These are phyloP conservation scores for Troides helena DNA, from an alignment of 2,888 invertebrate species.

Conservation along the genomic window DNA sequence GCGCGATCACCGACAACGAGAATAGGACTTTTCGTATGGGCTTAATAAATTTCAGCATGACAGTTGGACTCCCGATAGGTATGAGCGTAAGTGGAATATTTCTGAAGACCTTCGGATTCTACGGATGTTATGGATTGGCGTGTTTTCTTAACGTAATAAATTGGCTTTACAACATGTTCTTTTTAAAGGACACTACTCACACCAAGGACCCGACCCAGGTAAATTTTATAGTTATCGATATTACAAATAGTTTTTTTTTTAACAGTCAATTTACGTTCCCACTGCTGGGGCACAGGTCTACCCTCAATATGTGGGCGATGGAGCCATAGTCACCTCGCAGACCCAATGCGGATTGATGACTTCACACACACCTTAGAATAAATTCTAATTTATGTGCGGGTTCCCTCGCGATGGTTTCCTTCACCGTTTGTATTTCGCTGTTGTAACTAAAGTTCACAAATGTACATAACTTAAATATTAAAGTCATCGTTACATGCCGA, in stretches of 20 bases:
- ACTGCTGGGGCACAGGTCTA: too few species aligned
- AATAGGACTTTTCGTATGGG: slow-evolving; percentile 90
- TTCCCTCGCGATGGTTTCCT: too few species aligned
- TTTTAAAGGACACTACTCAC: slow-evolving; percentile 82
- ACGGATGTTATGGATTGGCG: slow-evolving; percentile 87
- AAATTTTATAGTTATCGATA: slow-evolving; percentile 21
- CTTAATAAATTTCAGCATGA: slow-evolving; percentile 90
- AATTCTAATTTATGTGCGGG: too few species aligned
- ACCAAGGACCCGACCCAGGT: slow-evolving; percentile 58
- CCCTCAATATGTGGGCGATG: too few species aligned
- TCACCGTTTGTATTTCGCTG: too few species aligned
- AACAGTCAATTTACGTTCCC: too few species aligned
- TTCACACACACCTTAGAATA: too few species aligned
- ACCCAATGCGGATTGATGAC: too few species aligned
- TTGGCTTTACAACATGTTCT: slow-evolving; percentile 83
- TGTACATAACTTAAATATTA: too few species aligned
- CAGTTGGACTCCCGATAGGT: slow-evolving; percentile 92
- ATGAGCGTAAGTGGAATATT: slow-evolving; percentile 90
- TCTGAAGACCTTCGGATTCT: slow-evolving; percentile 84
- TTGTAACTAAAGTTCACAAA: too few species aligned
- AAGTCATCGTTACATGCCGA: too few species aligned
- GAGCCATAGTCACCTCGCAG: too few species aligned
- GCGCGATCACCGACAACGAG: slow-evolving; percentile 88
- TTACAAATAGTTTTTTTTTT: background rate
- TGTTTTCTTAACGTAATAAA: slow-evolving; percentile 83